Evolutionary conservation across 2,888 invertebrate species (phyloP).

Genomic region (Ichneumoninae sp.): DNA sequence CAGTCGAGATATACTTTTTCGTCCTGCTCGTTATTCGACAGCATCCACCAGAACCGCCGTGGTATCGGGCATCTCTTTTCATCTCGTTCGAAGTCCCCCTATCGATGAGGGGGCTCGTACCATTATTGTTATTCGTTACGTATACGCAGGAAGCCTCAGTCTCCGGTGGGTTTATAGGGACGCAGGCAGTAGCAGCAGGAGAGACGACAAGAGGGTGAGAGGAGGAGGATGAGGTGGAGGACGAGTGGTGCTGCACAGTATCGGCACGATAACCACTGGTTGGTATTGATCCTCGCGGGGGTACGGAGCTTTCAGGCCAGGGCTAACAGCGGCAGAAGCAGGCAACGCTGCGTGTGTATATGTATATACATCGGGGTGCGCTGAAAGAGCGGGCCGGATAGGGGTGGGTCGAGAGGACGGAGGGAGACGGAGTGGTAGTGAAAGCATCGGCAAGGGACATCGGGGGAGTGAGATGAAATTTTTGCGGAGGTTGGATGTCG

Average conservation of each 20-base stretch:
- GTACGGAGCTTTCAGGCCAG: slow-evolving; percentile 69
- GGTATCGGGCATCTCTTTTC: slow-evolving; percentile 27
- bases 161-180: slow-evolving; percentile 59
- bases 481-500: slow-evolving; percentile 37
- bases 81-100: slow-evolving; percentile 51
- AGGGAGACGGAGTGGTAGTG: slow-evolving; percentile 51
- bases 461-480: slow-evolving; percentile 59
- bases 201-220: slow-evolving; percentile 40
- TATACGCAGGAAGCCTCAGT: slow-evolving; percentile 60
- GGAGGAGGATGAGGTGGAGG: slow-evolving; percentile 51
- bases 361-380: slow-evolving; percentile 50
- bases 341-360: slow-evolving; percentile 32
- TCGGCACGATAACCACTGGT: slow-evolving; percentile 82
- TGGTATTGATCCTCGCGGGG: slow-evolving; percentile 82
- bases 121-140: slow-evolving; percentile 74
- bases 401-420: slow-evolving; percentile 50
- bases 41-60: slow-evolving; percentile 32
- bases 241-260: slow-evolving; percentile 73
- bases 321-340: slow-evolving; percentile 45
- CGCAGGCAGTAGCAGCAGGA: slow-evolving; percentile 31
- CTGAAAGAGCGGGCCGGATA: slow-evolving; percentile 52
- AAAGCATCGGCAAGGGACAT: slow-evolving; percentile 52
- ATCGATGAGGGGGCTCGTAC: slow-evolving; percentile 57
- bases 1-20: slow-evolving; percentile 69
- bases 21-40: slow-evolving; percentile 65